Conservation (phyloP, 2,113 vertebrate genomes). For the Malurus elegans region DNA sequence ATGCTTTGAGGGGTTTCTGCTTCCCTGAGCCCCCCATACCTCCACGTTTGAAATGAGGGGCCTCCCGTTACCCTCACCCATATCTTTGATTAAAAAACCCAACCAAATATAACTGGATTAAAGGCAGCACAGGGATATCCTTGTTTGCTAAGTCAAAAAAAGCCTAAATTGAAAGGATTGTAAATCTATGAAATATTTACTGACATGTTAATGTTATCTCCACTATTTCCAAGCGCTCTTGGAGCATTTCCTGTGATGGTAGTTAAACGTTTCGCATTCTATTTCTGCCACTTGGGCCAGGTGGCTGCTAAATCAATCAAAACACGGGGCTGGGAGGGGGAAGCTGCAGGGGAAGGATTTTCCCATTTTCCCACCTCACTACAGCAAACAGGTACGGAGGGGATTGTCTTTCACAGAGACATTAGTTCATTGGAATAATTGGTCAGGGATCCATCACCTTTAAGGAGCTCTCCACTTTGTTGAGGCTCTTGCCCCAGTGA, state of each 20-base stretch:
- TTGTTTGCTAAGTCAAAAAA: not conserved
- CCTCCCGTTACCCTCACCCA: not conserved
- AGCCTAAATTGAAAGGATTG: not conserved
- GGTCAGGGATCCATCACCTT: not conserved
- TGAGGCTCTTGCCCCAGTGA: not conserved
- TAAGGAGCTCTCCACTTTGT: not conserved
- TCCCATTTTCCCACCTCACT: not conserved
- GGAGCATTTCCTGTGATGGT: conserved; percentile 22
- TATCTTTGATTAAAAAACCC: not conserved
- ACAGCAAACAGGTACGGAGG: not conserved
- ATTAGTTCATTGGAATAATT: not conserved
- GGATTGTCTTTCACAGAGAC: not conserved
- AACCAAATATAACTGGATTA: not conserved
- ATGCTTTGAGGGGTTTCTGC: not conserved
- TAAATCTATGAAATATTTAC: conserved; percentile 42
- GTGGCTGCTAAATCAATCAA: not conserved
- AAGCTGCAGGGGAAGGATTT: not conserved
- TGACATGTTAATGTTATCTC: not conserved
- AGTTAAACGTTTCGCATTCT: conserved; percentile 11
- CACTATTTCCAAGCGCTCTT: not conserved
- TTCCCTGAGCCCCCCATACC: not conserved
- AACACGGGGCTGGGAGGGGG: not conserved
- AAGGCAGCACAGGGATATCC: conserved; percentile 1
- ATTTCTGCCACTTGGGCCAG: not conserved
- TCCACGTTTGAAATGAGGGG: not conserved